Evolutionary conservation across 2,888 invertebrate species (phyloP), one percentile per base, ranked within the genome.

Genomic region (Limenitis camilla): DNA sequence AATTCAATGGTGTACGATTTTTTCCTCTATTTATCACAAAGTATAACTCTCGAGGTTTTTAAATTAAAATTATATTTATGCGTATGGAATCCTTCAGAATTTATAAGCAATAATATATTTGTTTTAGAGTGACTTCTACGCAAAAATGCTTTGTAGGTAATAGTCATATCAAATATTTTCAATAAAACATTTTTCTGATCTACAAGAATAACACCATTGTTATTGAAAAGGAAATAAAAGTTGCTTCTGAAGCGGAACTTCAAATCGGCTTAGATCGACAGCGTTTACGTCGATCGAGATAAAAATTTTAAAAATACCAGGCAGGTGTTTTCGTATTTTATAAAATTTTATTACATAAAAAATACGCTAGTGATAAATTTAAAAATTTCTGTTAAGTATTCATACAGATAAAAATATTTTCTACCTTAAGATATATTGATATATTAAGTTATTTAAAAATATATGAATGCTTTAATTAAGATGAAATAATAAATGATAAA

Each of bases 221-320:
- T 69, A 64, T 67, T 61, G 55, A 58, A 67, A 64, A 63, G 61
- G 69, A 70, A 68, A 72, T 70, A 70, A 68, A 61, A 61, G 56
- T 58, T 60, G 61, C 55, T 46, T 62, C 60, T 59, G 64, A 64
- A 60, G 63, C 68, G 64, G 60, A 59, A 42, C 51, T 55, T 52
- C 56, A 61, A 66, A 70, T 68, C 69, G 61, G 65, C 66, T 68
- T 69, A 67, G 42, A 58, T 49, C 43, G 46, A 55, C 49, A 53
- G 49, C 49, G 19, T 47, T 36, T 40, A 53, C 48, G 43, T 29
- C 48, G 19, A 56, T 52, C 32, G 40, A 32, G 43, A 44, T 39
- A 39, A 35, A 35, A 33, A 41, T 46, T 36, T 45, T 11, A 10
- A 36, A 8, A 36, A 3, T 10, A 10, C 35, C 10, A 7, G 8